Evolutionary conservation across 2,797 vertebrate genomes (phyloP), one percentile per base, ranked within the genome.

Genomic region (Semaprochilodus insignis): DNA sequence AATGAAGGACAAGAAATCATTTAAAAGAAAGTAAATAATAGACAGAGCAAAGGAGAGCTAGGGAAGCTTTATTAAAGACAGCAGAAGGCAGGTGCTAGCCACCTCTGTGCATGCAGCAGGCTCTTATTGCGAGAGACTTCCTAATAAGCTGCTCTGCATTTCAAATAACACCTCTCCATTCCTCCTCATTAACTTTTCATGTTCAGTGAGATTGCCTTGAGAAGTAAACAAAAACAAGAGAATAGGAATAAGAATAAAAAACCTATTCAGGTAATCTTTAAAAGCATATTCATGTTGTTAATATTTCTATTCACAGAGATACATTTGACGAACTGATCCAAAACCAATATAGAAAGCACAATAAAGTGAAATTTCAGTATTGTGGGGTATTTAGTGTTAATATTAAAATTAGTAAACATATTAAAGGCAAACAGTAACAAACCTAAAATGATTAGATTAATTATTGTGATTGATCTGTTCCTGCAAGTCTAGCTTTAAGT

Each of bases 11-110:
- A 92, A 89, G 91, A 93, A 95, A 95, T 94, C 96, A 97, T 97
- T 97, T 95, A 93, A 90, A 90, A 93, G 92, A 93, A 94, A 96
- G 96, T 96, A 97, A 98, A 98, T 95, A 97, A 95, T 96, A 92
- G 91, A 88, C 90, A 90, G 90, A 82, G 90, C 89, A 91, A 91
- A 83, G 88, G 89, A 91, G 90, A 94, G 91, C 93, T 94, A 93
- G 93, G 90, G 91, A 83, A 78, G 93, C 88, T 83, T 96, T 95
- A 95, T 95, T 95, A 94, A 95, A 94, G 94, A 91, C 78, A 88
- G 92, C 52, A 79, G 94, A 95, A 97, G 94, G 96, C 97, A 98
- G 97, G 96, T 98, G 97, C 91, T 95, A 52, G 52, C 91, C 91
- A 94, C 93, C 92, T 94, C 92, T 80, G 16, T 75, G 73, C 77